Evolutionary conservation across 2,113 vertebrate genomes (phyloP).

Genomic region (Cololabis saira): DNA sequence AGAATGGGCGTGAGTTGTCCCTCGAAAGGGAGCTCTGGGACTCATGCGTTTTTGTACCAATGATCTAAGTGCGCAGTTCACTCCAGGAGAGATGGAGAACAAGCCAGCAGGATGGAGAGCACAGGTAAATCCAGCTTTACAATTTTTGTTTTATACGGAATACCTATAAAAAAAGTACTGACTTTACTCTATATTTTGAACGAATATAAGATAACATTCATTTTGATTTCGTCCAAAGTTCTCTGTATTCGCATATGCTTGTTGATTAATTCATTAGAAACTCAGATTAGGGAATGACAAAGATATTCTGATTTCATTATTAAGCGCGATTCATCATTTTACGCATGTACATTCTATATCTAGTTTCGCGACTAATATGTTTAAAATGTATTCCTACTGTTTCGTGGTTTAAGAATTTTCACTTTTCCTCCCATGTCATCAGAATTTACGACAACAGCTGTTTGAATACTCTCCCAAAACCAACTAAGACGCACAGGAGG

Average conservation of each 20-base stretch:
- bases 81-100: conserved; percentile 63
- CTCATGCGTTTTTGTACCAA: conserved; percentile 80
- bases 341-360: conserved; percentile 21
- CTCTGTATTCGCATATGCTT: not conserved
- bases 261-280: no score
- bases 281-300: no score
- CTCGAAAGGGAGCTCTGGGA: conserved; percentile 82
- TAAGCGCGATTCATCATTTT: conserved; percentile 46
- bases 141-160: conserved; percentile 5
- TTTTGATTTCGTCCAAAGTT: conserved; percentile 26
- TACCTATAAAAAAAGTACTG: conserved; percentile 1
- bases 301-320: conserved; percentile 18
- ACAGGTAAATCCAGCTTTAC: conserved; percentile 83
- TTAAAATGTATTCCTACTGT: not conserved
- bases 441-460: conserved; percentile 69
- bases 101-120: conserved; percentile 82
- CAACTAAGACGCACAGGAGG: conserved; percentile 73
- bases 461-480: conserved; percentile 72
- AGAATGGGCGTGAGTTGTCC: conserved; percentile 86
- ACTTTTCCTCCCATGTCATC: conserved; percentile 55
- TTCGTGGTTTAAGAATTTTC: conserved; percentile 13
- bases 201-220: not conserved
- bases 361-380: conserved; percentile 10
- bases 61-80: conserved; percentile 69
- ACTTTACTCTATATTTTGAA: not conserved